A percentile compares a stretch with the other conserved stretches of the same genome.
Conservation (phyloP, 2,888 invertebrate genomes). For the Apeira syringaria region DNA sequence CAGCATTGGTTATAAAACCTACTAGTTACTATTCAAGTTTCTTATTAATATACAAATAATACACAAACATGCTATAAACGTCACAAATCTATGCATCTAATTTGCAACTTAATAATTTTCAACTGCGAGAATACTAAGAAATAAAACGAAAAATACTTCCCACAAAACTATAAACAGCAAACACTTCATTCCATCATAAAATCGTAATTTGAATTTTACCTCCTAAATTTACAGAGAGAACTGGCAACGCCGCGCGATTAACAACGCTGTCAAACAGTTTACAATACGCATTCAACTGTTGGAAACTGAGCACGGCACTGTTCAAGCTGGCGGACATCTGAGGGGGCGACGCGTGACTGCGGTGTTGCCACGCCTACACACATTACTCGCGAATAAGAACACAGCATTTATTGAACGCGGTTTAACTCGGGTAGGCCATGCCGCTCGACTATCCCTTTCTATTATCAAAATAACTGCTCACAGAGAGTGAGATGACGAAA, state of each 20-base stretch:
- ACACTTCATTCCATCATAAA: conserved; percentile 27
- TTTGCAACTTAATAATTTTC: not conserved
- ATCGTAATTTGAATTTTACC: conserved; percentile 62
- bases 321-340: conserved; percentile 61
- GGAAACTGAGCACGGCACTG: conserved; percentile 71
- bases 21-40: too few relatives aligned
- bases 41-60: not conserved
- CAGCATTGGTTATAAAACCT: too few relatives aligned
- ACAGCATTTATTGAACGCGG: conserved; percentile 39
- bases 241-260: conserved; percentile 69
- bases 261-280: conserved; percentile 62
- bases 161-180: conserved; percentile 13
- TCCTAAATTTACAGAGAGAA: conserved; percentile 60
- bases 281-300: conserved; percentile 80
- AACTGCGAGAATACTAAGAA: not conserved
- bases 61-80: conserved; percentile 2
- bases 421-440: conserved; percentile 37
- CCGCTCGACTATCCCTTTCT: conserved; percentile 39
- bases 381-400: conserved; percentile 53
- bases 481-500: conserved; percentile 33
- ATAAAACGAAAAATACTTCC: conserved; percentile 2
- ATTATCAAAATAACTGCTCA: conserved; percentile 17
- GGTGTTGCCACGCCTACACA: conserved; percentile 66
- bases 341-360: conserved; percentile 52
- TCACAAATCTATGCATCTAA: not conserved